Evolutionary conservation across 1,140 invertebrate genomes (phyloP).

Genomic region (Vanessa atalanta): DNA sequence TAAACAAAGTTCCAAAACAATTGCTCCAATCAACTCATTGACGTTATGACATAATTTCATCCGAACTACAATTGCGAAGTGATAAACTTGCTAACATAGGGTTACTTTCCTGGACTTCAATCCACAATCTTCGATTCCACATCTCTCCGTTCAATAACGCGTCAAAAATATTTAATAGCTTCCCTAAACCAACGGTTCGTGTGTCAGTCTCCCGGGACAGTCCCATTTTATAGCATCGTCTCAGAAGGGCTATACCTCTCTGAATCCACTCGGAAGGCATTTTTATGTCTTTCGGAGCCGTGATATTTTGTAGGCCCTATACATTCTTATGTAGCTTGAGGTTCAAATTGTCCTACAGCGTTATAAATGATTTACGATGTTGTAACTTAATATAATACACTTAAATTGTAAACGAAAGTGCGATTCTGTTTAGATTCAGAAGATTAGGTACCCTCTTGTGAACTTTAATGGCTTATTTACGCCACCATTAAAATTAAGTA

Average conservation of each 20-base stretch:
- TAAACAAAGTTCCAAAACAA: too few species aligned
- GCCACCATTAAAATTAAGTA: neutral
- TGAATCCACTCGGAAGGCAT: constrained; percentile 40
- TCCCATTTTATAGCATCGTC: constrained; percentile 40
- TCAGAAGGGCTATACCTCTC: constrained; percentile 43
- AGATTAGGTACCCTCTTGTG: neutral
- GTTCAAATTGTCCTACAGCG: constrained; percentile 33
- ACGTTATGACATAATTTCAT: too few species aligned
- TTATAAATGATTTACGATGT: constrained; percentile 38
- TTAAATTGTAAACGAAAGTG: constrained; percentile 10
- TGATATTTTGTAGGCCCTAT: constrained; percentile 40
- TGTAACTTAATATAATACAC: constrained; percentile 30
- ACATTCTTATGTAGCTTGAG: constrained; percentile 6
- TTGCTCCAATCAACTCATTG: too few species aligned
- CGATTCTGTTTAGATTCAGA: constrained; percentile 2
- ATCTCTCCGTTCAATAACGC: too few species aligned
- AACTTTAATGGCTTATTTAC: neutral
- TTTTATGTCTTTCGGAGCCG: constrained; percentile 41
- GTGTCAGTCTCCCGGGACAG: constrained; percentile 22
- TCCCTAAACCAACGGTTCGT: neutral
- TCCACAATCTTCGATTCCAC: neutral
- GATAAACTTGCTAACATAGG: too few species aligned
- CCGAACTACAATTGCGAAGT: too few species aligned
- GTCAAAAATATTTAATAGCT: neutral
- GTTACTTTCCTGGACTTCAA: too few species aligned